A percentile compares a stretch with the other conserved stretches of the same genome.
phyloP scores from a whole-genome alignment of 2,797 vertebrate species.

The Lagorchestes hirsutus region DNA sequence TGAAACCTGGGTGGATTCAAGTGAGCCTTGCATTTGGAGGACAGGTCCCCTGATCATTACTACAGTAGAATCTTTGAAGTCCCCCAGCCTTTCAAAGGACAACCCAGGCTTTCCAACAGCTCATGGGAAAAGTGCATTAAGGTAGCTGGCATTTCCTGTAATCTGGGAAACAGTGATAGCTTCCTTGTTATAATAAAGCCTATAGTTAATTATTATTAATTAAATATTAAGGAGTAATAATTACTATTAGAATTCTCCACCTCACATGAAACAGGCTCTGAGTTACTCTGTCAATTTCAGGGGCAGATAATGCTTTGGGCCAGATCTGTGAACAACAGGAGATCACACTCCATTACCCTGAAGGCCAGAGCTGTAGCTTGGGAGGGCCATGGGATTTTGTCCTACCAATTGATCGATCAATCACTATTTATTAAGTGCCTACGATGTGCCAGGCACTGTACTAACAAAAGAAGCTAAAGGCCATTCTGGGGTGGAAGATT shows the following conservation, averaged over 20 bases:
- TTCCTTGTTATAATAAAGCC: background rate
- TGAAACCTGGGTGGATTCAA: background rate
- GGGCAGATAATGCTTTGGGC: background rate
- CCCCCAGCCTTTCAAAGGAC: background rate
- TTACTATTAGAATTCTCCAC: background rate
- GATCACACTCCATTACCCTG: background rate
- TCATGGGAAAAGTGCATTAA: background rate
- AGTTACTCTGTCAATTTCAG: background rate
- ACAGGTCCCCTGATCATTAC: background rate
- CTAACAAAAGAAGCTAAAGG: no score
- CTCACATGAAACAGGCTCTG: background rate
- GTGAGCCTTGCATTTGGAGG: background rate
- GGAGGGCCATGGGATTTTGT: background rate
- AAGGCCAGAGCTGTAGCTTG: background rate
- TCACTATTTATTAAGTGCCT: background rate
- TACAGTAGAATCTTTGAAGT: background rate
- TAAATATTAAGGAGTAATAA: background rate
- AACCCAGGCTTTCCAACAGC: background rate
- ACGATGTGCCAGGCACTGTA: no score
- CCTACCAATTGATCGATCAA: background rate
- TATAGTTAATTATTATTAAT: background rate
- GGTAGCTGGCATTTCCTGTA: background rate
- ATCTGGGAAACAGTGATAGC: background rate
- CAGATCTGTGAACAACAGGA: no score
- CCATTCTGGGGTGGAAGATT: background rate